Evolutionary conservation across 2,888 invertebrate genomes (phyloP).

Genomic region (Temnothorax unifasciatus): DNA sequence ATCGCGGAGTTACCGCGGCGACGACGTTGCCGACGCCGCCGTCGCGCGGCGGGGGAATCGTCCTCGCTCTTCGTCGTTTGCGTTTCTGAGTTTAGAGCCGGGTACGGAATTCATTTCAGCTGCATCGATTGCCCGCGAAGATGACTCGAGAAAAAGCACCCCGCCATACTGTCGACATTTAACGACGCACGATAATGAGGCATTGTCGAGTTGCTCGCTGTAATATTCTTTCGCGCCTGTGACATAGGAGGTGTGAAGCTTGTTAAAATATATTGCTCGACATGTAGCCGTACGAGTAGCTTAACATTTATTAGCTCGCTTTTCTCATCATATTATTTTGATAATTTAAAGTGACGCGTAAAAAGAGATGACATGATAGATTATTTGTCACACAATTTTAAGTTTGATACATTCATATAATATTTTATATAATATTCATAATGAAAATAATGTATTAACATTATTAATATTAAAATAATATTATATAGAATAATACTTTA

Average conservation of each 20-base stretch:
- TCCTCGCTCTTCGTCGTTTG: constrained; percentile 33
- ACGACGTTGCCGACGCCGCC: neutral
- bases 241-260: neutral
- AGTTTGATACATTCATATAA: neutral
- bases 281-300: neutral
- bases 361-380: neutral
- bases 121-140: constrained; percentile 46
- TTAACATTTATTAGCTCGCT: constrained; percentile 2
- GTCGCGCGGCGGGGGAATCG: neutral
- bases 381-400: neutral
- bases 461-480: too few species aligned
- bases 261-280: neutral
- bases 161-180: constrained; percentile 8
- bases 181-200: constrained; percentile 44
- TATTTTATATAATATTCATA: neutral
- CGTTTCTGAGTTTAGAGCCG: neutral
- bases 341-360: neutral
- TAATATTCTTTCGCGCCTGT: neutral
- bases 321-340: neutral
- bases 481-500: neutral
- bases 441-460: too few species aligned
- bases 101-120: constrained; percentile 55
- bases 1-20: constrained; percentile 15
- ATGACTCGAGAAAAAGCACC: constrained; percentile 43
- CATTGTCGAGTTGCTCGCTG: constrained; percentile 3